These are phyloP conservation scores for Dichetophora obliterata DNA, from an alignment of 2,888 invertebrate species.

Conservation along the genomic window DNA sequence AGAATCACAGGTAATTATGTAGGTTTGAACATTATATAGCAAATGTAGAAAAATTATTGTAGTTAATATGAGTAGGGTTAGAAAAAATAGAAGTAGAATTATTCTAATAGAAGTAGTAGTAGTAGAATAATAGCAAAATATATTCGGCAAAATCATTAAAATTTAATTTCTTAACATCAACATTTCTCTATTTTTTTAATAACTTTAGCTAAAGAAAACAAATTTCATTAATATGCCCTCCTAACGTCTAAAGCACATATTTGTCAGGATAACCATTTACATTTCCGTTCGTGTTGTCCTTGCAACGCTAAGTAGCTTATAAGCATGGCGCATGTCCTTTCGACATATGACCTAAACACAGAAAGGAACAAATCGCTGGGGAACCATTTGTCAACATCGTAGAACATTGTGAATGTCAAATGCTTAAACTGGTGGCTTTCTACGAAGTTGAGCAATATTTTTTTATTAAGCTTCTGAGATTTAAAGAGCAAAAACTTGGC, in stretches of 20 bases:
- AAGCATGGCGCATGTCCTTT: not conserved
- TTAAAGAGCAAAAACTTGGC: too few relatives aligned
- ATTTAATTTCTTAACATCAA: too few relatives aligned
- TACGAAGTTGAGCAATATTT: slow-evolving; percentile 89
- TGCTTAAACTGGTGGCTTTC: slow-evolving; percentile 59
- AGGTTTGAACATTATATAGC: not conserved
- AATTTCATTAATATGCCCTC: too few relatives aligned
- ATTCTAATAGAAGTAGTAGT: too few relatives aligned
- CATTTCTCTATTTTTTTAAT: not conserved
- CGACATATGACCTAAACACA: not conserved
- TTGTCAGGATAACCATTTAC: too few relatives aligned
- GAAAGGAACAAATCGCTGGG: not conserved
- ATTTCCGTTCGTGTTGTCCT: too few relatives aligned
- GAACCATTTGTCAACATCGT: not conserved
- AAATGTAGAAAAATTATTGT: not conserved
- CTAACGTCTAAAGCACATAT: too few relatives aligned
- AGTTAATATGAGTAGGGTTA: not conserved
- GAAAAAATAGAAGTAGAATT: too few relatives aligned
- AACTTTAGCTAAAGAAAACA: too few relatives aligned
- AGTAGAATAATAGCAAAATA: too few relatives aligned
- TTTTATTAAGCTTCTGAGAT: slow-evolving; percentile 82
- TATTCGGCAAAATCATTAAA: too few relatives aligned
- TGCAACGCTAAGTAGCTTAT: too few relatives aligned
- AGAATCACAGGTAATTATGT: slow-evolving; percentile 26
- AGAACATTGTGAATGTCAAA: not conserved